Conservation (phyloP, 2,888 invertebrate species). For the Furcula furcula region DNA sequence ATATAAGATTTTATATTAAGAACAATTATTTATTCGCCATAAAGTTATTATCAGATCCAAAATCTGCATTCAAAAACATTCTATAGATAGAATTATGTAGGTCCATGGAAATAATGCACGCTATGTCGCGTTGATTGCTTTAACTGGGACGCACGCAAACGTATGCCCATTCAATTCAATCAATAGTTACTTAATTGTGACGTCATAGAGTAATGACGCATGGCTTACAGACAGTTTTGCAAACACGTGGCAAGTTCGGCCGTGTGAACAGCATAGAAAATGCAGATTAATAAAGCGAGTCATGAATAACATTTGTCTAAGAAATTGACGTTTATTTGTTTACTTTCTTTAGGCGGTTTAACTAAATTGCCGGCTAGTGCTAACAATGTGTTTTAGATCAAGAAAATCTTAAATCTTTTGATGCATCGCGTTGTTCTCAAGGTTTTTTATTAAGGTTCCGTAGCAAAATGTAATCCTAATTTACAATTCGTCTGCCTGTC, state of each 20-base stretch:
- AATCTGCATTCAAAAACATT: no score
- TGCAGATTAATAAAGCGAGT: neutral
- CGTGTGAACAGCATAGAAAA: constrained; percentile 4
- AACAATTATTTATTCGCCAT: no score
- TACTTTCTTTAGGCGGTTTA: neutral
- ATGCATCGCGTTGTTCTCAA: neutral
- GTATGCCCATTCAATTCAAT: no score
- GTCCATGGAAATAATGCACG: no score
- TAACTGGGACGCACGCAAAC: no score
- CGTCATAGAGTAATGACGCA: constrained; percentile 18
- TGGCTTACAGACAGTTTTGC: constrained; percentile 22
- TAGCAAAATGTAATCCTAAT: no score
- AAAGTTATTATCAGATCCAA: no score
- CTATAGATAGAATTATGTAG: no score
- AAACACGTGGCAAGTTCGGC: constrained; percentile 9
- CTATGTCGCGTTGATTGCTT: no score
- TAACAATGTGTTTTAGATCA: neutral
- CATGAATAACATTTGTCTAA: neutral
- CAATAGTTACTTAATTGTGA: constrained; percentile 26
- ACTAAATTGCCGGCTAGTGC: neutral
- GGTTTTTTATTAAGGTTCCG: neutral
- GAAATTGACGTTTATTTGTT: neutral
- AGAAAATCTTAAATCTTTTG: neutral
- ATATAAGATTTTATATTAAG: no score
- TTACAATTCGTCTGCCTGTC: no score